These are phyloP conservation scores for Littorina saxatilis DNA, from an alignment of 1,140 invertebrate species.

Conservation along the genomic window DNA sequence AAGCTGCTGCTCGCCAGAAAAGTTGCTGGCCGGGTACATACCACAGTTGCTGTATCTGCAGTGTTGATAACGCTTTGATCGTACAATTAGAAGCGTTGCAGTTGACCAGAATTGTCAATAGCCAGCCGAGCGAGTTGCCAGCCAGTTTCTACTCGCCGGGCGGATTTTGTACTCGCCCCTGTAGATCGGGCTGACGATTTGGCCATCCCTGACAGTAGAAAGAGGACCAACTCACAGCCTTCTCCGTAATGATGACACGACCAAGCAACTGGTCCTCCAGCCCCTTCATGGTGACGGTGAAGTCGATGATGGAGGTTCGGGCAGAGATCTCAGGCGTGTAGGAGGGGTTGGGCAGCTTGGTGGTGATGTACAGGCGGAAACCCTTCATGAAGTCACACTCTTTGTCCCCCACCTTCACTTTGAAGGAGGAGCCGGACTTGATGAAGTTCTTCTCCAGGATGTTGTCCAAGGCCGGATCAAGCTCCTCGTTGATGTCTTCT, in stretches of 20 bases:
- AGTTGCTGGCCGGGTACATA: too few species aligned
- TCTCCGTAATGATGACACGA: conserved; percentile 95
- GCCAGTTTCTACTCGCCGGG: too few species aligned
- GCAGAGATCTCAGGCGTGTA: conserved; percentile 97
- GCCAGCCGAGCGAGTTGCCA: too few species aligned
- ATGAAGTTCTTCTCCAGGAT: conserved; percentile 98
- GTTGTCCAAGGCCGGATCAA: conserved; percentile 97
- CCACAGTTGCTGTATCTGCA: too few species aligned
- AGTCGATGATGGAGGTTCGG: conserved; percentile 83
- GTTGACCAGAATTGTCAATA: too few species aligned
- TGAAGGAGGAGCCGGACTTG: conserved; percentile 95
- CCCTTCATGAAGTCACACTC: conserved; percentile 97
- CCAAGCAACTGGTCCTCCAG: conserved; percentile 96
- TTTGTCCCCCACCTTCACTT: conserved; percentile 92
- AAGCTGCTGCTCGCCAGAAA: too few species aligned
- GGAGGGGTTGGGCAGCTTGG: conserved; percentile 92
- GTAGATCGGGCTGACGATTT: too few species aligned
- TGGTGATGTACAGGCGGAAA: conserved; percentile 80
- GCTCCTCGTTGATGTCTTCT: conserved; percentile 94
- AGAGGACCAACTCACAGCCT: too few species aligned
- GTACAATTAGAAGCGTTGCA: too few species aligned
- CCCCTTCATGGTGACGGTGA: conserved; percentile 89
- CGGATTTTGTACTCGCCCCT: too few species aligned
- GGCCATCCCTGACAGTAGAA: too few species aligned
- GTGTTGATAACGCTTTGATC: too few species aligned